Evolutionary conservation across 2,113 vertebrate species (phyloP).

Genomic region (Condylura cristata): DNA sequence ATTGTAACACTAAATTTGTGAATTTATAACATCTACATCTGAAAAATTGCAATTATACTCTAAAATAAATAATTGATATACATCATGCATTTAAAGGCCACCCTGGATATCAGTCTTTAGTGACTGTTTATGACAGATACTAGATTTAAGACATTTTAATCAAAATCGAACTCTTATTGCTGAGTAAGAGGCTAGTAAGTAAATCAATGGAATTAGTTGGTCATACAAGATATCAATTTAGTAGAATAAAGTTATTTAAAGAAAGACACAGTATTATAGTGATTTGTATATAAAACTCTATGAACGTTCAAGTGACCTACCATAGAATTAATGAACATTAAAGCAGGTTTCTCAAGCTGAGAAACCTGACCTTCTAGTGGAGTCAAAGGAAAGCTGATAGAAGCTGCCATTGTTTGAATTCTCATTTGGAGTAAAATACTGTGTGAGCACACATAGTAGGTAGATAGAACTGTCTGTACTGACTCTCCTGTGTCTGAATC

Average conservation of each 20-base stretch:
- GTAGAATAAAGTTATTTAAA: slow-evolving; percentile 38
- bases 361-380: neutral
- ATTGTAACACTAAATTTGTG: neutral
- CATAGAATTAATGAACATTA: neutral
- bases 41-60: neutral
- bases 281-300: neutral
- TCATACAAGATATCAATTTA: neutral
- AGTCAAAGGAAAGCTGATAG: neutral
- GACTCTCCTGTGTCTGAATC: neutral
- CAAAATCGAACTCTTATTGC: slow-evolving; percentile 1
- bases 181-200: slow-evolving; percentile 27
- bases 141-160: slow-evolving; percentile 2
- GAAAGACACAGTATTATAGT: neutral
- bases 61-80: neutral
- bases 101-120: neutral
- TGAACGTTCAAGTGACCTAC: neutral
- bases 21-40: slow-evolving; percentile 9
- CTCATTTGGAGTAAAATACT: neutral
- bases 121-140: neutral
- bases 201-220: neutral
- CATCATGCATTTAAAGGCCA: neutral
- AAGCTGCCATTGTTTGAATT: neutral
- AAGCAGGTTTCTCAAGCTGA: neutral
- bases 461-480: neutral
- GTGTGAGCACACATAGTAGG: too few relatives aligned